Percentiles rank a stretch among this genome's conserved stretches.
These are phyloP conservation scores for Conopomorpha cramerella DNA, from an alignment of 1,140 invertebrate genomes.

Conservation along the genomic window DNA sequence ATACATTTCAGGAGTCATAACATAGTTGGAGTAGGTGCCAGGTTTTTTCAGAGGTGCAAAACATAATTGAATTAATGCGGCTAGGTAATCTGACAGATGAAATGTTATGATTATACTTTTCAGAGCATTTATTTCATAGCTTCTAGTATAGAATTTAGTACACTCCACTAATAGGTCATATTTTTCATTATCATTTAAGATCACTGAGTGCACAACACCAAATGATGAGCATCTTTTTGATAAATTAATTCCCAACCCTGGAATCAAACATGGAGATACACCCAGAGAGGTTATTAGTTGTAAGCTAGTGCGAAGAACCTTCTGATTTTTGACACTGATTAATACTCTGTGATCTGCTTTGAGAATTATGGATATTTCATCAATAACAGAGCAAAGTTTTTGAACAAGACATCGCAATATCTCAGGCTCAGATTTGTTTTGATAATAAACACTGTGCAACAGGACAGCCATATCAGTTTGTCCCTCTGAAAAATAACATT, in stretches of 20 bases:
- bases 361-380: conserved; percentile 26
- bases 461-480: conserved; percentile 11
- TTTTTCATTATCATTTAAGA: conserved; percentile 36
- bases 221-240: conserved; percentile 36
- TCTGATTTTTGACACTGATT: conserved; percentile 65
- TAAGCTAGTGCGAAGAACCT: conserved; percentile 56
- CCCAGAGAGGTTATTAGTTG: conserved; percentile 68
- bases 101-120: conserved; percentile 54
- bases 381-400: conserved; percentile 38
- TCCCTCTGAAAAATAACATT: conserved; percentile 17
- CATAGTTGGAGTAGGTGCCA: conserved; percentile 33
- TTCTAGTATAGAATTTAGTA: conserved; percentile 33
- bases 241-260: conserved; percentile 66
- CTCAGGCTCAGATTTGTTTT: conserved; percentile 6
- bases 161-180: conserved; percentile 34
- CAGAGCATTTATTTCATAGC: conserved; percentile 31
- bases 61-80: conserved; percentile 71
- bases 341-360: conserved; percentile 46
- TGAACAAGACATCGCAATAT: no score
- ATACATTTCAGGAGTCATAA: conserved; percentile 61
- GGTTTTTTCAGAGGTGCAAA: conserved; percentile 69
- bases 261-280: conserved; percentile 66
- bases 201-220: conserved; percentile 13
- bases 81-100: conserved; percentile 62
- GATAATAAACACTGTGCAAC: conserved; percentile 4